Conservation (phyloP, 2,888 invertebrate species). For the Theretra japonica region DNA sequence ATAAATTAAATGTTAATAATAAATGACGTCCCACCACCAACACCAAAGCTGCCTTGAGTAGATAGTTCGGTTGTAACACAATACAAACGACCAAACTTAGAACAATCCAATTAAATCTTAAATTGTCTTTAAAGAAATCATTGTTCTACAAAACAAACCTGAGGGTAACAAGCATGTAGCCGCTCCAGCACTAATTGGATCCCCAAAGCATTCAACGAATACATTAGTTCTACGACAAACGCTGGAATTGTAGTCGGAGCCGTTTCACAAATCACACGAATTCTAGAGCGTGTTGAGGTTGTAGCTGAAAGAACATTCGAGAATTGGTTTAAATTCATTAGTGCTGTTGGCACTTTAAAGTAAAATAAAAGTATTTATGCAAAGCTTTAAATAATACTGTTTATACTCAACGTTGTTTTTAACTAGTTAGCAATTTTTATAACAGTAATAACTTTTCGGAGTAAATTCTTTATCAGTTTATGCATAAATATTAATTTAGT, state of each 20-base stretch:
- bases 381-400: no score
- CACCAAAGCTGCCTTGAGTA: background rate
- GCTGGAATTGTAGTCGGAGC: background rate
- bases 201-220: background rate
- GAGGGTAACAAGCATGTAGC: background rate
- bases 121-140: background rate
- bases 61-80: background rate
- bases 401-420: no score
- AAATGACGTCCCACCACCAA: background rate
- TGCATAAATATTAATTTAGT: no score
- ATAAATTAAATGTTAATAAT: constrained; percentile 1
- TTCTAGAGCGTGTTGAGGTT: background rate
- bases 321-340: no score
- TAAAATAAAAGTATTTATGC: no score
- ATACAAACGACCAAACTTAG: background rate
- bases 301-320: background rate
- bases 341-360: no score
- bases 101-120: background rate
- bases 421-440: no score
- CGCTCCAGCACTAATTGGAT: background rate
- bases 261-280: background rate
- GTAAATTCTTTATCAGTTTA: no score
- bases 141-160: constrained; percentile 6
- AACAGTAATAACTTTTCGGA: no score
- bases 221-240: background rate